A percentile compares a stretch with the other conserved stretches of the same genome.
Conservation (phyloP, 2,888 invertebrate genomes). For the Phrixothrix hirtus region DNA sequence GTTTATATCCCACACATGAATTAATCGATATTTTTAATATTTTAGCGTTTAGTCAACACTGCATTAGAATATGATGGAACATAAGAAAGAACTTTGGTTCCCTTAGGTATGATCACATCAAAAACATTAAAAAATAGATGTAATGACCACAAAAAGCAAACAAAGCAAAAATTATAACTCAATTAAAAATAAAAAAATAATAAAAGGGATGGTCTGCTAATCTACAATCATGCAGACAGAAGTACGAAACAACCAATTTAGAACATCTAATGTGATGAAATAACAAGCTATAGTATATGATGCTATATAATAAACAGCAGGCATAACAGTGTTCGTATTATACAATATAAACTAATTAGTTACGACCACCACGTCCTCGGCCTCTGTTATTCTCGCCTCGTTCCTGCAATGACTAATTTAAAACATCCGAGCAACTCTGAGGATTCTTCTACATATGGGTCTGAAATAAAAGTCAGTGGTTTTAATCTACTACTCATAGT, state of each 20-base stretch:
- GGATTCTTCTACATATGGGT: too few relatives aligned
- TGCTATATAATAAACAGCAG: conserved; percentile 43
- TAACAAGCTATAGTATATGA: conserved; percentile 45
- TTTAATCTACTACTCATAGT: too few relatives aligned
- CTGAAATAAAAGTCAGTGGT: too few relatives aligned
- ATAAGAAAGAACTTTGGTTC: conserved; percentile 26
- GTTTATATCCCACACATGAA: conserved; percentile 49
- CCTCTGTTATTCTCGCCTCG: conserved; percentile 49
- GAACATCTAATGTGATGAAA: conserved; percentile 40
- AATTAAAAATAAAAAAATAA: conserved; percentile 23
- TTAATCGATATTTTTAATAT: conserved; percentile 39
- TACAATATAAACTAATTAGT: conserved; percentile 36
- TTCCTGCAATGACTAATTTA: conserved; percentile 45
- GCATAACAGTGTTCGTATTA: conserved; percentile 44
- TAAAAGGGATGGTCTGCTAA: conserved; percentile 34
- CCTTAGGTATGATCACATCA: conserved; percentile 37
- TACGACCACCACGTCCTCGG: conserved; percentile 49
- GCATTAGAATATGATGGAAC: conserved; percentile 26
- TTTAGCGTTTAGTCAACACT: conserved; percentile 31
- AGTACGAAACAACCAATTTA: conserved; percentile 42
- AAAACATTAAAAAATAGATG: conserved; percentile 29
- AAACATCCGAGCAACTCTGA: neutral
- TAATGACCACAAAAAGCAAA: conserved; percentile 32
- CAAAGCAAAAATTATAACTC: conserved; percentile 28
- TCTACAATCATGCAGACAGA: conserved; percentile 43